Percentiles rank a stretch among this genome's conserved stretches.
phyloP scores from a whole-genome alignment of 2,113 vertebrate genomes.

The Eubucco bourcierii region DNA sequence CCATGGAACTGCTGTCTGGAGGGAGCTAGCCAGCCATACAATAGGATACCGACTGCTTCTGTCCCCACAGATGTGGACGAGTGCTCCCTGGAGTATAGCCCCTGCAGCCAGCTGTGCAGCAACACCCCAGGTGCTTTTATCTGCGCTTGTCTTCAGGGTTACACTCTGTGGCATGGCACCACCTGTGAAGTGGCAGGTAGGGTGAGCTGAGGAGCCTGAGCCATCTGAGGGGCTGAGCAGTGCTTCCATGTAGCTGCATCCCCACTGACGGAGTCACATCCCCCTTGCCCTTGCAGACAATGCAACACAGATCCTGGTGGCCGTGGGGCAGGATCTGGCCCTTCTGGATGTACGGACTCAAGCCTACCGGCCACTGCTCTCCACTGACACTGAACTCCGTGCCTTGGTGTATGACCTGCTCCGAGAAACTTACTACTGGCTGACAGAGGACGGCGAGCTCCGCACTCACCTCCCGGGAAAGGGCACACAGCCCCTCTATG shows the following conservation, averaged over 20 bases:
- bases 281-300: conserved; percentile 68
- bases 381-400: conserved; percentile 40
- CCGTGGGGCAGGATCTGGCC: conserved; percentile 70
- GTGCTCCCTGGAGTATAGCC: conserved; percentile 76
- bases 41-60: neutral
- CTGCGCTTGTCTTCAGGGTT: conserved; percentile 81
- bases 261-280: neutral
- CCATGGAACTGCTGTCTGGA: neutral
- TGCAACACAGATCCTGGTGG: conserved; percentile 74
- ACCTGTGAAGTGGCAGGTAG: conserved; percentile 80
- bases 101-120: conserved; percentile 83
- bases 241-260: rapidly evolving
- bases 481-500: conserved; percentile 65
- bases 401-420: conserved; percentile 79
- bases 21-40: rapidly evolving
- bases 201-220: neutral
- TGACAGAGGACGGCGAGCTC: conserved; percentile 79
- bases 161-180: conserved; percentile 65
- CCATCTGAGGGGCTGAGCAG: neutral
- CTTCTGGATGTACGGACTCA: conserved; percentile 77
- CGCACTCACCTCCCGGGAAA: conserved; percentile 52
- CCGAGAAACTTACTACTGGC: conserved; percentile 81
- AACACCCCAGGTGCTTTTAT: conserved; percentile 80
- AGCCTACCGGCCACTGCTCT: conserved; percentile 62
- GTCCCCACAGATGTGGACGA: conserved; percentile 82